Base-by-base conservation (phyloP, 2,113 vertebrate genomes). In the Saguinus imperator region DNA sequence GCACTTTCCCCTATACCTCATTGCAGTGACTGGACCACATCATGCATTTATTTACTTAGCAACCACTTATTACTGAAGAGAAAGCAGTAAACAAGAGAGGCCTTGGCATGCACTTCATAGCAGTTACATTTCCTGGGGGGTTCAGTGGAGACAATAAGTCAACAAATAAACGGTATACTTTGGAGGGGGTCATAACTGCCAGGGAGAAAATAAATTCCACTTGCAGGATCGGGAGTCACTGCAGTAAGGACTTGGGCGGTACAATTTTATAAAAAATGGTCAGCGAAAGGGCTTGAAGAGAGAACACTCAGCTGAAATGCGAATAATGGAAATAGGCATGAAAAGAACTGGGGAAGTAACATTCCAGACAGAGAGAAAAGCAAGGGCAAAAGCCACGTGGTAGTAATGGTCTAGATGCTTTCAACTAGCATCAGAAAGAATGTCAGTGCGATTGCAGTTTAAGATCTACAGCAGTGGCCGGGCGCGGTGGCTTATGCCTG, bases 341-440 rank as follows among this genome's bases (percentile, higher is more conserved):
- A n/a, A 52, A 35, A 52, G 82, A 40, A 32, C 18, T 72, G 29
- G 50, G 21, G 35, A 61, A 32, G 68, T 58, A 76, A 86, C 6
- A 58, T 88, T 81, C 48, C 50, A 96, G 84, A 68, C 37, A n/a
- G 50, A 84, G 16, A 61, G n/a, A 77, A n/a, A 4, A 29, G 48
- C 27, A 86, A 85, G 8, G 17, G 64, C 52, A 45, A 73, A 92
- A 37, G 29, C 27, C 32, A 32, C 48, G 27, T 45, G 21, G 10
- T 52, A 50, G 80, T 32, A 35, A 68, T 45, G 48, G 66, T 40
- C n/a, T n/a, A 55, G 66, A 66, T 50, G 40, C 27, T 3, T 77
- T 80, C 72, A 32, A 6, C 16, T 16, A 45, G 86, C 55, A 73
- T 83, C 81, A 94, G 64, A 88, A 88, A 55, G 55, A 88, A 72